Conservation (phyloP, 2,888 invertebrate genomes). For the Tetropium fuscum region DNA sequence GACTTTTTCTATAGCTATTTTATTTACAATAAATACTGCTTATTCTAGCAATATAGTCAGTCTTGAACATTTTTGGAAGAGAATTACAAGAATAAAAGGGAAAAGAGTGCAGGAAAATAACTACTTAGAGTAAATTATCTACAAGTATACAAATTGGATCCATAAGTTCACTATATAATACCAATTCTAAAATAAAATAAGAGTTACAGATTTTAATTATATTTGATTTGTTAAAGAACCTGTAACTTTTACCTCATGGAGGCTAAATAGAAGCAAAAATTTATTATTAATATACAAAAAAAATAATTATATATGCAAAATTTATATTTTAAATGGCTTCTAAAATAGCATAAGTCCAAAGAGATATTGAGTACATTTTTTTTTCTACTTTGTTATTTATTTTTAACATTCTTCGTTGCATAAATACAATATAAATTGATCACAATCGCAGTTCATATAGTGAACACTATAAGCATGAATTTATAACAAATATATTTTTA, state of each 20-base stretch:
- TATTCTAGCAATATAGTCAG: conserved; percentile 24
- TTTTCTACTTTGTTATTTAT: conserved; percentile 44
- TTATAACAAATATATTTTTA: conserved; percentile 54
- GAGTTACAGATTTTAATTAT: conserved; percentile 24
- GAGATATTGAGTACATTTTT: conserved; percentile 47
- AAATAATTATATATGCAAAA: too few relatives aligned
- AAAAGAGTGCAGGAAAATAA: conserved; percentile 18
- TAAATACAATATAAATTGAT: conserved; percentile 62
- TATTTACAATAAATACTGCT: conserved; percentile 2
- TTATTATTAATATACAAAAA: conserved; percentile 23
- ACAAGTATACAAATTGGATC: conserved; percentile 60
- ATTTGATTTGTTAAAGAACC: conserved; percentile 19
- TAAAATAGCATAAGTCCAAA: conserved; percentile 48
- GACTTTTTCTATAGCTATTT: not conserved
- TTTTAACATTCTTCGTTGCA: conserved; percentile 58
- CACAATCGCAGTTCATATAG: conserved; percentile 67
- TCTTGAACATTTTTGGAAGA: conserved; percentile 19
- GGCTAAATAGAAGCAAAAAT: conserved; percentile 14
- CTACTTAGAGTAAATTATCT: conserved; percentile 52
- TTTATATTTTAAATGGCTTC: conserved; percentile 43
- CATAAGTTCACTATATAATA: conserved; percentile 61
- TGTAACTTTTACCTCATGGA: conserved; percentile 16
- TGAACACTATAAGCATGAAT: conserved; percentile 67
- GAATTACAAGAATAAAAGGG: conserved; percentile 5
- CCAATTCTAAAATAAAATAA: conserved; percentile 48